Percentiles rank a stretch among this genome's conserved stretches.
These are phyloP conservation scores for Syrista parreyssii DNA, from an alignment of 2,888 invertebrate species.

Conservation along the genomic window DNA sequence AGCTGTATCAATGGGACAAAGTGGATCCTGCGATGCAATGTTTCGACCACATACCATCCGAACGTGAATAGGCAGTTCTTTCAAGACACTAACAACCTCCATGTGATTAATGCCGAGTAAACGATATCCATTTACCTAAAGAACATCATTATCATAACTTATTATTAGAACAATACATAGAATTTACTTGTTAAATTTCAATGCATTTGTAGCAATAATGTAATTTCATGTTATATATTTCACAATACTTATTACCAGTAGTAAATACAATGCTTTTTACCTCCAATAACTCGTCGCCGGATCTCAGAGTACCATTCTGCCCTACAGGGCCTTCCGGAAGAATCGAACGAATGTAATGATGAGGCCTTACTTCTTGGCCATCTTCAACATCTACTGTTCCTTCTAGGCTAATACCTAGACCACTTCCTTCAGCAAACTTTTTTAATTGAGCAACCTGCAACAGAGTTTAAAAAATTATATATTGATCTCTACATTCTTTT, in stretches of 20 bases:
- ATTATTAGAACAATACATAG: too few species aligned
- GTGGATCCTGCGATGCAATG: constrained; percentile 67
- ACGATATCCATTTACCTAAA: constrained; percentile 90
- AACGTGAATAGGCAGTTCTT: constrained; percentile 91
- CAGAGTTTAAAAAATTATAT: too few species aligned
- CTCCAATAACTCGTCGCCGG: constrained; percentile 95
- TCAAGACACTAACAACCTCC: constrained; percentile 95
- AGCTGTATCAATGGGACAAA: constrained; percentile 74
- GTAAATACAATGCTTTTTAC: constrained; percentile 58
- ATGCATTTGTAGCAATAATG: not conserved
- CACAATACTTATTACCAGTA: too few species aligned
- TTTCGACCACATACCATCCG: constrained; percentile 90
- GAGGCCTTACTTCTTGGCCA: constrained; percentile 96
- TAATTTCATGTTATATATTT: not conserved
- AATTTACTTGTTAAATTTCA: not conserved
- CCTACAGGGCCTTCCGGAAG: constrained; percentile 98
- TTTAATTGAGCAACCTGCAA: constrained; percentile 88
- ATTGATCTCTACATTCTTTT: too few species aligned
- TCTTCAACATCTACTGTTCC: constrained; percentile 99
- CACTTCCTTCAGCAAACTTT: constrained; percentile 89
- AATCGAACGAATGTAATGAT: constrained; percentile 98
- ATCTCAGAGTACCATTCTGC: constrained; percentile 85
- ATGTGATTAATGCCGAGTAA: constrained; percentile 94
- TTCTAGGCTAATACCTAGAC: constrained; percentile 96
- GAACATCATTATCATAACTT: constrained; percentile 22